Conservation (phyloP, 2,797 vertebrate species). For the Paedocypris micromegethes region DNA sequence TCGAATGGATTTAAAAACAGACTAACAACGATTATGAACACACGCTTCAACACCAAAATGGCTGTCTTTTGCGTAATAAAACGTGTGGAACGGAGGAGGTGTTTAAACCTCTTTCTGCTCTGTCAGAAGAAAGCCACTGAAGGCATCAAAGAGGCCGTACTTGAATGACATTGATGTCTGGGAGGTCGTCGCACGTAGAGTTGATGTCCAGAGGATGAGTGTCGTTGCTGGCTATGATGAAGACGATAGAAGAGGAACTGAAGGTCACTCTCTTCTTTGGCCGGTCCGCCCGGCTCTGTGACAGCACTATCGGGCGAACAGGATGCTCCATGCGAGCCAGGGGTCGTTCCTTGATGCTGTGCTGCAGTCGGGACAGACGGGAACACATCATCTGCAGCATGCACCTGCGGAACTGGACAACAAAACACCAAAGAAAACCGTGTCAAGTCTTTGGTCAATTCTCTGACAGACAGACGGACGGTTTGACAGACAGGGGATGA, state of each 20-base stretch:
- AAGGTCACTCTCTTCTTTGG: slow-evolving; percentile 95
- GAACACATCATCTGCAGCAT: slow-evolving; percentile 81
- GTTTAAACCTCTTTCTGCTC: not conserved
- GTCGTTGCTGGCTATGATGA: slow-evolving; percentile 85
- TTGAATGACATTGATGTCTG: slow-evolving; percentile 76
- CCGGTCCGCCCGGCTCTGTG: slow-evolving; percentile 61
- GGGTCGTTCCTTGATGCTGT: slow-evolving; percentile 68
- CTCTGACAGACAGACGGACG: too few relatives aligned
- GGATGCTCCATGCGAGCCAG: slow-evolving; percentile 64
- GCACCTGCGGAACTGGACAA: slow-evolving; percentile 78
- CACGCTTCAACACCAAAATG: not conserved
- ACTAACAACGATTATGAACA: not conserved
- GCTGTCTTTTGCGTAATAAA: not conserved
- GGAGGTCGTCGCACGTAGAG: slow-evolving; percentile 52
- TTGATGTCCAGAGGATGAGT: slow-evolving; percentile 64
- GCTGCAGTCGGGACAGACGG: slow-evolving; percentile 71
- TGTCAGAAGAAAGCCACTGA: not conserved
- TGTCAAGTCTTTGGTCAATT: too few relatives aligned
- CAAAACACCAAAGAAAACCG: not conserved
- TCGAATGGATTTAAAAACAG: not conserved
- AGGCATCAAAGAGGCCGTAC: slow-evolving; percentile 74
- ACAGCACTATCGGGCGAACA: slow-evolving; percentile 78
- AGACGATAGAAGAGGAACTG: slow-evolving; percentile 87
- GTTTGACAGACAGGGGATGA: too few relatives aligned
- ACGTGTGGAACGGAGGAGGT: not conserved